Conservation (phyloP, 1,140 invertebrate species). For the Bombus fervidus region DNA sequence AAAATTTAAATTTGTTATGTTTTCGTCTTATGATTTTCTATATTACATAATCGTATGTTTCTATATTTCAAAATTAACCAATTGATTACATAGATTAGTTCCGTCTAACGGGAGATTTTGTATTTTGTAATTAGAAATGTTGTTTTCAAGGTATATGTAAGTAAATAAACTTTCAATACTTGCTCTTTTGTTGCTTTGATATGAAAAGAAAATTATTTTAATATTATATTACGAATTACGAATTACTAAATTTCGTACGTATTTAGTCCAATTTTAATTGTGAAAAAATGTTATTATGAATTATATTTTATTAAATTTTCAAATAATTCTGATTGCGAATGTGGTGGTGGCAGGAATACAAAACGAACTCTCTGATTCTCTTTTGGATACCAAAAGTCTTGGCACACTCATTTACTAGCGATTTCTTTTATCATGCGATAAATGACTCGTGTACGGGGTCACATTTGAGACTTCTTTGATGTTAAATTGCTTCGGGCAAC, state of each 20-base stretch:
- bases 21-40: too few relatives aligned
- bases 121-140: too few relatives aligned
- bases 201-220: too few relatives aligned
- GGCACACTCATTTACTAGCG: background rate
- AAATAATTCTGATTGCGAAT: background rate
- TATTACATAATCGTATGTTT: too few relatives aligned
- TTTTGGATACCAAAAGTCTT: background rate
- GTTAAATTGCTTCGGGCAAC: conserved; percentile 53
- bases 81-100: too few relatives aligned
- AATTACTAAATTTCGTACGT: background rate
- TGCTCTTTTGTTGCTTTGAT: too few relatives aligned
- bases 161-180: too few relatives aligned
- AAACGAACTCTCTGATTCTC: background rate
- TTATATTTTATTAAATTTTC: background rate
- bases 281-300: background rate
- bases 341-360: background rate
- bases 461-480: conserved; percentile 48
- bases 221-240: background rate
- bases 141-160: too few relatives aligned
- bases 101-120: too few relatives aligned
- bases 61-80: too few relatives aligned
- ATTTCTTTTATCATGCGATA: conserved; percentile 24
- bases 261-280: too few relatives aligned
- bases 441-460: background rate
- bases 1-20: too few relatives aligned